Evolutionary conservation across 2,113 vertebrate genomes (phyloP), one percentile per base, ranked within the genome.

Genomic region (Glareola pratincola): DNA sequence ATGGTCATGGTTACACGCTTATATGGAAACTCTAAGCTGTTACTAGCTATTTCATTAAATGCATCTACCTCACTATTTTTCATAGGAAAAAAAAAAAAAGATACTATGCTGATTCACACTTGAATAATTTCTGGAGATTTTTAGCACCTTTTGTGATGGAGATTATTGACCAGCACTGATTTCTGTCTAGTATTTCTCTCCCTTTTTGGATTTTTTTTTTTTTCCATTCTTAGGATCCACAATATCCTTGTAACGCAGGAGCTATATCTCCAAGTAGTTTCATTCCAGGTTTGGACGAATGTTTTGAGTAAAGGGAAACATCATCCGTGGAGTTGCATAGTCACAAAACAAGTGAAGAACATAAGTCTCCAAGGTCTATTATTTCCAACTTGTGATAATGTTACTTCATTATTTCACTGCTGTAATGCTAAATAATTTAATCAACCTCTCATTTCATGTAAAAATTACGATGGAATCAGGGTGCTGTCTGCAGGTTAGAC

Each of bases 1-100:
- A 10, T 3, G 6, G 18, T 32, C 18, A 43, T 85, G 73, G 41
- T 8, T 50, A 41, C 18, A 19, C 4, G 24, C 7, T 59, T 50
- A 10, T 1, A 43, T 2, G 17, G 77, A 83, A 62, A 37, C 12
- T 32, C 16, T 24, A 45, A 78, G 17, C 1, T 59, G 16, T 11
- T 17, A 22, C 4, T 47, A 27, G 7, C 6, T 47, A 21, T 24
- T 87, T 76, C 22, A 15, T 48, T 64, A 36, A 88, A 85, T 48
- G 13, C 4, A 75, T 34, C 8, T 47, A 2, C 53, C 13, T 71
- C 26, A 32, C 6, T 1, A 1, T 39, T 82, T 91, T 66, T 47
- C 20, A 36, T 24, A 17, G 0, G 0, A 50, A 83, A 74, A 83
- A 21, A 9, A 0, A 21, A 9, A 0, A 16, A n/a, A 36, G 4